Conservation (phyloP, 2,888 invertebrate genomes). For the Cyrtodaria siliqua region DNA sequence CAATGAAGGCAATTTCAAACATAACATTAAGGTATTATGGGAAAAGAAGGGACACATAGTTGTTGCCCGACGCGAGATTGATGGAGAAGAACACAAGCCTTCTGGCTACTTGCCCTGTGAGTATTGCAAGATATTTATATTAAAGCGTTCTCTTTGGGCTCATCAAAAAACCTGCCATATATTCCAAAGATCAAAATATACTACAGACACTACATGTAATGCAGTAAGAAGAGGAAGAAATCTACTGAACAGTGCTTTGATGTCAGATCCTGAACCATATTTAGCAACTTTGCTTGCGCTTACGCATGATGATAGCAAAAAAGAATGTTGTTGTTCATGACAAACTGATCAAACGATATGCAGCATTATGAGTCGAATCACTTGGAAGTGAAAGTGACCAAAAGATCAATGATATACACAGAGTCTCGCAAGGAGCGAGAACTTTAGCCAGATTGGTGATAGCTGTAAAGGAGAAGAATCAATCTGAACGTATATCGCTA, state of each 20-base stretch:
- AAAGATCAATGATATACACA: conserved; percentile 7
- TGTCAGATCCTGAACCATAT: neutral
- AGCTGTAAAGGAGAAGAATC: conserved; percentile 16
- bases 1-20: conserved; percentile 61
- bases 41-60: neutral
- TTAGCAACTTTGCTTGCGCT: neutral
- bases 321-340: neutral
- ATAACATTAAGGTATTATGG: conserved; percentile 41
- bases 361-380: neutral
- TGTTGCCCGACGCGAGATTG: neutral
- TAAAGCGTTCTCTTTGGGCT: neutral
- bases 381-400: conserved; percentile 1
- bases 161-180: neutral
- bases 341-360: neutral
- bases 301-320: neutral
- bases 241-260: conserved; percentile 2
- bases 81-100: neutral
- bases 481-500: neutral
- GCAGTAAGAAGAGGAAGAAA: neutral
- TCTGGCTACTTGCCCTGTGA: neutral
- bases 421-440: conserved; percentile 27
- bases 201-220: neutral
- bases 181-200: neutral
- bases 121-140: neutral
- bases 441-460: conserved; percentile 25